phyloP scores from a whole-genome alignment of 2,888 invertebrate species.

The Cheilosia impressa region DNA sequence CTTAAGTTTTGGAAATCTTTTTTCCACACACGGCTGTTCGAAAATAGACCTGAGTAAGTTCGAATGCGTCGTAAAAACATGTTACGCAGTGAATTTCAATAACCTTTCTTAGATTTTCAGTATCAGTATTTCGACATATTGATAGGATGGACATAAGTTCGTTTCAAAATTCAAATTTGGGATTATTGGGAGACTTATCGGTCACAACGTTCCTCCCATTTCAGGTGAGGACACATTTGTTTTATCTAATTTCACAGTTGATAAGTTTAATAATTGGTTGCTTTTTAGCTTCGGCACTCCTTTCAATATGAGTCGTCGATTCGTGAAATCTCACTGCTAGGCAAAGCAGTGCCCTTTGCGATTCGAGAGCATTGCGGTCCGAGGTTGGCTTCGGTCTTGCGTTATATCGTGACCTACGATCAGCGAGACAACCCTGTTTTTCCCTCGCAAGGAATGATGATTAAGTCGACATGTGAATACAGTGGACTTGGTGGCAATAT shows the following conservation, averaged over 20 bases:
- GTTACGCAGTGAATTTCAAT: neutral
- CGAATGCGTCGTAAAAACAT: neutral
- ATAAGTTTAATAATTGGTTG: constrained; percentile 42
- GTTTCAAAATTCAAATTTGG: constrained; percentile 91
- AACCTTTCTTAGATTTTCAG: constrained; percentile 86
- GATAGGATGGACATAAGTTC: constrained; percentile 84
- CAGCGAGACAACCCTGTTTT: constrained; percentile 92
- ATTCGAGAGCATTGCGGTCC: constrained; percentile 94
- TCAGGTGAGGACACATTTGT: constrained; percentile 81
- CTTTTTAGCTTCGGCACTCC: constrained; percentile 89
- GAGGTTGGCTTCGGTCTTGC: constrained; percentile 93
- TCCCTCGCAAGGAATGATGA: constrained; percentile 89
- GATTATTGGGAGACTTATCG: constrained; percentile 90
- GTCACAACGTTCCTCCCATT: constrained; percentile 86
- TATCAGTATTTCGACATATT: constrained; percentile 89
- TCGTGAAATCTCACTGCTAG: constrained; percentile 90
- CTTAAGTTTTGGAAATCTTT: constrained; percentile 93
- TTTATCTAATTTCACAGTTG: neutral
- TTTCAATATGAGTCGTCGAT: constrained; percentile 95
- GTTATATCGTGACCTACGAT: constrained; percentile 92
- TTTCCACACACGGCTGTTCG: constrained; percentile 86
- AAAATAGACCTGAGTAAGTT: constrained; percentile 87
- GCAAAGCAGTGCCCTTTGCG: constrained; percentile 90
- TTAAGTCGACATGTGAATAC: constrained; percentile 91
- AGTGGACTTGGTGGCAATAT: constrained; percentile 95